Conservation (phyloP, 2,888 invertebrate genomes). For the Ommatoiulus sabulosus region DNA sequence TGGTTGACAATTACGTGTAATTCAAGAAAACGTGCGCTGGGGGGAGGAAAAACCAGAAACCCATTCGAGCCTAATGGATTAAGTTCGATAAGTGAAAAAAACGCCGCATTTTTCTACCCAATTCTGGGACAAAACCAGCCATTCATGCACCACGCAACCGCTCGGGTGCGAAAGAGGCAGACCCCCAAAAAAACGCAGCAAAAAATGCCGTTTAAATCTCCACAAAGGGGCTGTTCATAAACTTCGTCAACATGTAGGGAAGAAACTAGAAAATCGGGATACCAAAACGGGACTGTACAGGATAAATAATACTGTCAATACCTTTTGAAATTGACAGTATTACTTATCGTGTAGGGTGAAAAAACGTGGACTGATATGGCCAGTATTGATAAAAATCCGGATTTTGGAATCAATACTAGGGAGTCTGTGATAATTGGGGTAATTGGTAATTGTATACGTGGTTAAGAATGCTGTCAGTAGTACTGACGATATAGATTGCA, state of each 20-base stretch:
- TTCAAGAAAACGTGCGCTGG: slow-evolving; percentile 32
- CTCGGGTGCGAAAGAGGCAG: slow-evolving; percentile 24
- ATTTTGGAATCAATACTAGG: too few species aligned
- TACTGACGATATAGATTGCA: too few species aligned
- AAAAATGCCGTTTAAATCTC: not conserved
- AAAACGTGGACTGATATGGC: too few species aligned
- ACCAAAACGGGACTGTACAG: too few species aligned
- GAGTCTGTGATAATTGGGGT: too few species aligned
- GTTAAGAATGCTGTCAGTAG: too few species aligned
- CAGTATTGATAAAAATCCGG: too few species aligned
- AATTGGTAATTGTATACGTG: too few species aligned
- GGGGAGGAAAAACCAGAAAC: slow-evolving; percentile 28
- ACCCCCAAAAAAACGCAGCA: not conserved
- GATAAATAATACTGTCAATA: too few species aligned
- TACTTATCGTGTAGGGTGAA: too few species aligned
- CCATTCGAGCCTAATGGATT: slow-evolving; percentile 43
- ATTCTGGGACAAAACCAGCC: slow-evolving; percentile 40
- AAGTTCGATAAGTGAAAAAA: slow-evolving; percentile 39
- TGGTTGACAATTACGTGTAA: slow-evolving; percentile 43
- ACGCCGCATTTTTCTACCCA: slow-evolving; percentile 19
- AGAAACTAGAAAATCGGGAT: not conserved
- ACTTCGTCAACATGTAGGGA: not conserved
- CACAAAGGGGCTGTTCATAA: not conserved
- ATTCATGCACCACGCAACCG: slow-evolving; percentile 27
- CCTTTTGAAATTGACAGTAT: too few species aligned